A percentile compares a stretch with the other conserved stretches of the same genome.
These are phyloP conservation scores for Heliconius sara DNA, from an alignment of 2,888 invertebrate genomes.

Conservation along the genomic window DNA sequence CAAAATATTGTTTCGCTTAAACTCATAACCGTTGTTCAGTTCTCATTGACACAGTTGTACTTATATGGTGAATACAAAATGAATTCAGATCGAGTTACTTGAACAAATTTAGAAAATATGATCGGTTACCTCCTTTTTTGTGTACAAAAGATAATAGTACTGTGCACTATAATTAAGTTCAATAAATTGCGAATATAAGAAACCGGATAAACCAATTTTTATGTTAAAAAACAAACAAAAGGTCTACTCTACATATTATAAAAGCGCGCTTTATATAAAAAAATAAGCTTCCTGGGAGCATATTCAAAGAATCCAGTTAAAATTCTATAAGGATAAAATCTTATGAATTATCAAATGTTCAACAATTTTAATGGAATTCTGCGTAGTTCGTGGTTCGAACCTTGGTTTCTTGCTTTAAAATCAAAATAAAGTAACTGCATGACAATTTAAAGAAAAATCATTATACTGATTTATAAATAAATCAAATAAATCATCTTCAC, in stretches of 20 bases:
- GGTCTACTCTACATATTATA: neutral
- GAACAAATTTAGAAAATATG: slow-evolving; percentile 16
- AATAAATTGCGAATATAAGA: slow-evolving; percentile 64
- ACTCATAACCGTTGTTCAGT: neutral
- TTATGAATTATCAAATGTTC: neutral
- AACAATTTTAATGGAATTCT: neutral
- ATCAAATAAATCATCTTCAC: too few species aligned
- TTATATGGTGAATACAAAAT: slow-evolving; percentile 4
- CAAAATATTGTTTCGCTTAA: neutral
- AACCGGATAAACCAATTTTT: slow-evolving; percentile 57
- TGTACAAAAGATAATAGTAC: slow-evolving; percentile 55
- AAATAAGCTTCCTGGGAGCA: slow-evolving; percentile 3
- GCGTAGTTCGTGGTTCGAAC: neutral
- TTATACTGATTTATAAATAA: too few species aligned
- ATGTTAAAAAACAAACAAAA: slow-evolving; percentile 55
- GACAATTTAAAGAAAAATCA: too few species aligned
- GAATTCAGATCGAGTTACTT: neutral
- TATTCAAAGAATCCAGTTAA: slow-evolving; percentile 3
- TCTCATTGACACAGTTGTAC: slow-evolving; percentile 5
- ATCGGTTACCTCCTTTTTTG: slow-evolving; percentile 29
- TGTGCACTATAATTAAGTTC: slow-evolving; percentile 69
- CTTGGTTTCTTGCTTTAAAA: too few species aligned
- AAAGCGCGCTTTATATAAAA: slow-evolving; percentile 7
- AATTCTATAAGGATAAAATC: neutral
- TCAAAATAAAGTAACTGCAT: too few species aligned